Percentiles rank a stretch among this genome's conserved stretches.
Conservation (phyloP, 2,888 invertebrate genomes). For the Cepaea hortensis region DNA sequence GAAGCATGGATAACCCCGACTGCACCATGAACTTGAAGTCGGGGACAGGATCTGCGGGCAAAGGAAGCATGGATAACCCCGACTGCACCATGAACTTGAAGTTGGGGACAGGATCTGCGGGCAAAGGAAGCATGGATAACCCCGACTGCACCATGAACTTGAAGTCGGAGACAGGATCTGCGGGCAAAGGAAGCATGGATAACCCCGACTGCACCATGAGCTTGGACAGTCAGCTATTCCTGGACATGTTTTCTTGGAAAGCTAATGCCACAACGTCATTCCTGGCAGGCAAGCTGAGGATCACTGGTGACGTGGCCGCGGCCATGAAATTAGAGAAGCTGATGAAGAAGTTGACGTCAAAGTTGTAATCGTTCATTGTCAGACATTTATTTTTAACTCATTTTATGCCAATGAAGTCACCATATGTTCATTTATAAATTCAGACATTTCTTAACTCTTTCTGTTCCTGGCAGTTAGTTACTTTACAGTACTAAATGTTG, state of each 20-base stretch:
- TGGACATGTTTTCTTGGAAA: conserved; percentile 82
- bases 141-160: conserved; percentile 94
- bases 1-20: conserved; percentile 82
- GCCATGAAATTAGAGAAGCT: conserved; percentile 91
- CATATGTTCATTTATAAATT: neutral
- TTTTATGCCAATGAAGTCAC: neutral
- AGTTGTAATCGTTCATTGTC: conserved; percentile 35
- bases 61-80: conserved; percentile 82
- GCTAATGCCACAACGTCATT: conserved; percentile 93
- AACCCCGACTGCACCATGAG: conserved; percentile 89
- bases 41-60: conserved; percentile 87
- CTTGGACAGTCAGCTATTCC: conserved; percentile 83
- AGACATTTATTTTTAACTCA: neutral
- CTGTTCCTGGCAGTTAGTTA: neutral
- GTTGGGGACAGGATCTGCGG: conserved; percentile 87
- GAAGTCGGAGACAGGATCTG: conserved; percentile 88
- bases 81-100: conserved; percentile 86
- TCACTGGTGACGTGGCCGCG: conserved; percentile 92
- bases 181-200: conserved; percentile 83
- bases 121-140: conserved; percentile 81
- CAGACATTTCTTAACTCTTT: no score
- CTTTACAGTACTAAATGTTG: neutral
- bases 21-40: conserved; percentile 87
- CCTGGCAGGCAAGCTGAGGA: conserved; percentile 96
- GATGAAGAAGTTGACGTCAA: conserved; percentile 59